These are phyloP conservation scores for Heliornis fulica DNA, from an alignment of 2,113 vertebrate genomes.

Conservation along the genomic window DNA sequence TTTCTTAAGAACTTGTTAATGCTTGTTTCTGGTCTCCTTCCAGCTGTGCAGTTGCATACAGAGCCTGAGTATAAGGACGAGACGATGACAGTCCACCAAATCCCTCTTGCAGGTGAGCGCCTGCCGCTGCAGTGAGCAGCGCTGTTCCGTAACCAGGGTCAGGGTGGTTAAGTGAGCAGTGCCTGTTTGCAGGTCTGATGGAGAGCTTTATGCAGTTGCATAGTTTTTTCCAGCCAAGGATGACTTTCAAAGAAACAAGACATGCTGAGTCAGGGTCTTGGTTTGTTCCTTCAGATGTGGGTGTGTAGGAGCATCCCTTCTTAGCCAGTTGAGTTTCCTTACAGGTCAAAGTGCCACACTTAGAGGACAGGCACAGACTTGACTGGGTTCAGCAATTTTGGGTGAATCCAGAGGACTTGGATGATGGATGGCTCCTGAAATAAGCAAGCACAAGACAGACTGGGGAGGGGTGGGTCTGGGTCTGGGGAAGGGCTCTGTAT, in stretches of 20 bases:
- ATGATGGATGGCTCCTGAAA: neutral
- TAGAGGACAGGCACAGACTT: neutral
- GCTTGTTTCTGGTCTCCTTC: neutral
- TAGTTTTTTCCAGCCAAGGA: neutral
- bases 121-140: neutral
- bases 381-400: neutral
- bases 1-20: neutral
- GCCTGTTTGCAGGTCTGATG: neutral
- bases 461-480: no score
- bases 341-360: neutral
- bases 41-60: constrained; percentile 75
- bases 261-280: neutral
- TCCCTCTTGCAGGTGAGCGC: constrained; percentile 87
- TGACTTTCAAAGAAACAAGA: neutral
- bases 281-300: neutral
- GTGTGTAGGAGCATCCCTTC: no score
- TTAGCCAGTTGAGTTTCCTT: neutral
- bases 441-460: neutral
- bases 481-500: neutral
- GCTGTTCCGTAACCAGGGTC: neutral
- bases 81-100: constrained; percentile 82
- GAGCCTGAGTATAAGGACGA: constrained; percentile 78
- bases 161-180: neutral
- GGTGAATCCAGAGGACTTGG: neutral
- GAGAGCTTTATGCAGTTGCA: neutral